Evolutionary conservation across 2,113 vertebrate species (phyloP).

Genomic region (Cinclus mexicanus): DNA sequence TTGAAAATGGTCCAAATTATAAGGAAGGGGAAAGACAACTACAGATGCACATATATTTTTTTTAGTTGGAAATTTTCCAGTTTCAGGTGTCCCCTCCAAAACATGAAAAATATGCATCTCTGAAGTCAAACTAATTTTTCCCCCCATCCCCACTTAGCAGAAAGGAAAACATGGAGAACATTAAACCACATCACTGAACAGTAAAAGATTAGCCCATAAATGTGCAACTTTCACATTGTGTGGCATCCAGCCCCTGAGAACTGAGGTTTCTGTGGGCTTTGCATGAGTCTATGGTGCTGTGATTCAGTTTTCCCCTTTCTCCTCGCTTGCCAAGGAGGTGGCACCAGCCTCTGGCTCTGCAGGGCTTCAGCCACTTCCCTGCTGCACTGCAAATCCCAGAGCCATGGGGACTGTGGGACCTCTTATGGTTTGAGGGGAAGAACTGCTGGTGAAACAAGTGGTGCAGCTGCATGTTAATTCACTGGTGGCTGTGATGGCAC

Average conservation of each 20-base stretch:
- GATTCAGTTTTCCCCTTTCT: not conserved
- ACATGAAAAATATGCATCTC: not conserved
- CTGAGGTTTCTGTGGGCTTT: not conserved
- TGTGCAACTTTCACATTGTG: not conserved
- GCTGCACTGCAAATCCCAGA: not conserved
- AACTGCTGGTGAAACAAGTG: not conserved
- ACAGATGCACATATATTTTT: not conserved
- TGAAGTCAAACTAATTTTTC: not conserved
- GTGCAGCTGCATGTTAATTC: not conserved
- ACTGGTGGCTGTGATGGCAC: not conserved
- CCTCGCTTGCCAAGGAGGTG: not conserved
- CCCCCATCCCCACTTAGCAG: not conserved
- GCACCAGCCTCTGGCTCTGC: not conserved
- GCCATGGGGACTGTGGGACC: not conserved
- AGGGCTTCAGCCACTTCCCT: not conserved
- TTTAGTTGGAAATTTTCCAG: not conserved
- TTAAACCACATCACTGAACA: not conserved
- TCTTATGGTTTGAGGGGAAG: not conserved
- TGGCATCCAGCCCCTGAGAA: not conserved
- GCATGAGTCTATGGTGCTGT: accelerated
- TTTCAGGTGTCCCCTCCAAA: not conserved
- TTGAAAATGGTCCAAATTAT: not conserved
- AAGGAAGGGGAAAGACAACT: not conserved
- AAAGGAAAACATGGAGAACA: not conserved
- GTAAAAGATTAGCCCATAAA: not conserved